A percentile compares a stretch with the other conserved stretches of the same genome.
Evolutionary conservation across 92 coral and sea anemone species (phyloP).

Genomic region (Diadumene lineata): DNA sequence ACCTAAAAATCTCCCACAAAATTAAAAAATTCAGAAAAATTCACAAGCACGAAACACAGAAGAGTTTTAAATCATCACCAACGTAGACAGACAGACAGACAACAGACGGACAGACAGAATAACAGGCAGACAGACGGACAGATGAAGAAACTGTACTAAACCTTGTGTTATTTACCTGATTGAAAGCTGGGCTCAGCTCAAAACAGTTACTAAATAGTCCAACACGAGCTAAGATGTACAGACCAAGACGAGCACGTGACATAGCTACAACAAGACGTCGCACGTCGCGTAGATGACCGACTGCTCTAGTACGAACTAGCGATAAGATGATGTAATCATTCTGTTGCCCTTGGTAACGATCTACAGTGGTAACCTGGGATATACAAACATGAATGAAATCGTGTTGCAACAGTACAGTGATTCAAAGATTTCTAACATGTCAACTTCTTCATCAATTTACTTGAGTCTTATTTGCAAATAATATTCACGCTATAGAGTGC

Average conservation of each 20-base stretch:
- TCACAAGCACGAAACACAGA: neutral
- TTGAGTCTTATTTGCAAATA: too few species aligned
- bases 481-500: too few species aligned
- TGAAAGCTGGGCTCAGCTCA: slow-evolving; percentile 95
- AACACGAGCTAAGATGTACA: slow-evolving; percentile 92
- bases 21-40: too few species aligned
- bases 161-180: slow-evolving; percentile 56
- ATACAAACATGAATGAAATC: neutral
- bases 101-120: neutral
- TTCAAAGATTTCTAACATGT: too few species aligned
- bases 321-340: slow-evolving; percentile 98
- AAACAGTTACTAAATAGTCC: slow-evolving; percentile 93
- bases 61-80: neutral
- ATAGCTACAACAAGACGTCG: slow-evolving; percentile 98
- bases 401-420: too few species aligned
- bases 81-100: neutral
- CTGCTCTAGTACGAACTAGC: slow-evolving; percentile 94
- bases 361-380: slow-evolving; percentile 93
- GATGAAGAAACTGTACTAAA: neutral
- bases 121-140: neutral
- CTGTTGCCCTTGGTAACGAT: slow-evolving; percentile 99
- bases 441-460: too few species aligned
- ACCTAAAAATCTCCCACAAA: too few species aligned
- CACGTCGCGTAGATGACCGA: slow-evolving; percentile 96
- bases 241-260: slow-evolving; percentile 99